These are phyloP conservation scores for Napeogenes inachia DNA, from an alignment of 2,888 invertebrate species.

Conservation along the genomic window DNA sequence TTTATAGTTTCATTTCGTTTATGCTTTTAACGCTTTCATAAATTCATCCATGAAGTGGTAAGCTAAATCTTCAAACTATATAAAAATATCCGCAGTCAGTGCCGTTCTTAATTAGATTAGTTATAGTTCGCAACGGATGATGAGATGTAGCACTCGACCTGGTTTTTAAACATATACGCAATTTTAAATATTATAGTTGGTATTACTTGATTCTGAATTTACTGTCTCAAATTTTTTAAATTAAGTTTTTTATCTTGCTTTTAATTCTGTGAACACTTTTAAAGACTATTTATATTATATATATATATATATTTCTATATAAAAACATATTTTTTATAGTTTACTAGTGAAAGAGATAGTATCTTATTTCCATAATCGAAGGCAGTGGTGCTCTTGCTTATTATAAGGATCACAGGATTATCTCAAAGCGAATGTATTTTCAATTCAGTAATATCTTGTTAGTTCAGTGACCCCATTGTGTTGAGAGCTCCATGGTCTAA, in stretches of 20 bases:
- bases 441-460: constrained; percentile 14
- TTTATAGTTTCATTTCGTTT: not conserved
- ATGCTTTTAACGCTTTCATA: not conserved
- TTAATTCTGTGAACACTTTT: too few relatives aligned
- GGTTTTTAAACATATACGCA: not conserved
- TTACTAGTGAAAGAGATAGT: not conserved
- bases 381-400: constrained; percentile 7
- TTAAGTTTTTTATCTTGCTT: too few relatives aligned
- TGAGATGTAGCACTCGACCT: not conserved
- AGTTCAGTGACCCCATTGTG: constrained; percentile 8
- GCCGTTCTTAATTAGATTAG: constrained; percentile 1
- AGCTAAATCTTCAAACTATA: not conserved
- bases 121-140: not conserved
- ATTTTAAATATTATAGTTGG: not conserved
- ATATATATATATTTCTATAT: too few relatives aligned
- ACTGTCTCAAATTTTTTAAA: too few relatives aligned
- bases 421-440: constrained; percentile 7
- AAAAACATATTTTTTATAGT: not conserved
- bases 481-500: not conserved
- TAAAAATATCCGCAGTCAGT: not conserved
- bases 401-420: constrained; percentile 11
- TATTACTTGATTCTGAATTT: too few relatives aligned
- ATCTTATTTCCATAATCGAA: constrained; percentile 12
- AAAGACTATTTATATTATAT: too few relatives aligned
- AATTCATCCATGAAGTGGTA: not conserved